Percentiles rank a stretch among this genome's conserved stretches.
phyloP scores from a whole-genome alignment of 2,113 vertebrate genomes.

The Pelmatolapia mariae region DNA sequence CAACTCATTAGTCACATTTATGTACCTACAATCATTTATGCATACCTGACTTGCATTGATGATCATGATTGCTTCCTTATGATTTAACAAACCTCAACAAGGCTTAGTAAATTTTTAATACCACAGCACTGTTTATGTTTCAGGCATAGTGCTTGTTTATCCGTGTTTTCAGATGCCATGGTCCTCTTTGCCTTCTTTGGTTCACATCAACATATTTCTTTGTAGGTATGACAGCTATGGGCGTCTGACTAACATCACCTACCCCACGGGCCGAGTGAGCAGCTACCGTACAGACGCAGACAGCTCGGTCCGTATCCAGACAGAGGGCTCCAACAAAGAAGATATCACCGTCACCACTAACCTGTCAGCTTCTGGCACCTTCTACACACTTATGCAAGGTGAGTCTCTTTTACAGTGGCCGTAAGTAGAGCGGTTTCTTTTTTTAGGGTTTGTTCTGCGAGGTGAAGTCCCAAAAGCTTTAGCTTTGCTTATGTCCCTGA shows the following conservation, averaged over 20 bases:
- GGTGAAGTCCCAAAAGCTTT: not conserved
- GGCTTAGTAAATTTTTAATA: not conserved
- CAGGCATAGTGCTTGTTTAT: not conserved
- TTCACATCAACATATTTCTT: constrained; percentile 4
- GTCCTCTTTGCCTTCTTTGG: not conserved
- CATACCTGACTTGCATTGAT: constrained; percentile 5
- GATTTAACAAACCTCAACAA: not conserved
- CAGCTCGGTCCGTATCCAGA: constrained; percentile 88
- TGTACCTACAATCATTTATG: not conserved
- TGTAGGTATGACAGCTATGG: constrained; percentile 92
- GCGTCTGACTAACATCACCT: constrained; percentile 93
- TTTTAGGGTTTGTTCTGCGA: not conserved
- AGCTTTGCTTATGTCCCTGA: not conserved
- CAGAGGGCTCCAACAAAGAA: constrained; percentile 92
- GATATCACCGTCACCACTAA: constrained; percentile 96
- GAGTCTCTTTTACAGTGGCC: constrained; percentile 19
- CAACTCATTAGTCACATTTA: constrained; percentile 9
- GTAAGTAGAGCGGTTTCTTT: not conserved
- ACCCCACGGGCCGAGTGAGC: constrained; percentile 93
- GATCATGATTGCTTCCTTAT: not conserved
- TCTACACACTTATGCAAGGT: constrained; percentile 98
- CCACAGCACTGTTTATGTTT: not conserved
- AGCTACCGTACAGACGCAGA: constrained; percentile 90
- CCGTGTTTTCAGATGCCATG: not conserved
- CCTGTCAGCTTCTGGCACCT: constrained; percentile 91